A percentile compares a stretch with the other conserved stretches of the same genome.
Conservation (phyloP, 1,140 invertebrate species). For the Frieseomelitta varia region DNA sequence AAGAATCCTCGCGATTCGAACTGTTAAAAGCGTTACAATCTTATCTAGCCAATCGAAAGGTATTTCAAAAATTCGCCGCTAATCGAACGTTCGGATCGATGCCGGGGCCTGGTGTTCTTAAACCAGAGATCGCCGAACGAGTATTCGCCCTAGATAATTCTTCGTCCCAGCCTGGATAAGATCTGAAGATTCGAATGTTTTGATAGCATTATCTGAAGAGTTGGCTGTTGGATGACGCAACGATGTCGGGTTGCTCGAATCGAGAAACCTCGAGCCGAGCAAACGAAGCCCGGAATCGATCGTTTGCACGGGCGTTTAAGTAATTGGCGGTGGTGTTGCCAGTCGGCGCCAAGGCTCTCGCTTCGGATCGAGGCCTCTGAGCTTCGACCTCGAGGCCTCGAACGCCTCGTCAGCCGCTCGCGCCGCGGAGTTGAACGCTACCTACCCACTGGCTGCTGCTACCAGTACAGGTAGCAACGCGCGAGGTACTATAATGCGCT, state of each 20-base stretch:
- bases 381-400: slow-evolving; percentile 61
- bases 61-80: neutral
- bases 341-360: slow-evolving; percentile 44
- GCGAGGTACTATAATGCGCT: slow-evolving; percentile 63
- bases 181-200: neutral
- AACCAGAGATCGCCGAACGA: no score
- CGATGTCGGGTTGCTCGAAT: no score
- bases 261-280: neutral
- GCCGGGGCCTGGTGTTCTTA: no score
- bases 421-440: slow-evolving; percentile 35
- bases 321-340: slow-evolving; percentile 43
- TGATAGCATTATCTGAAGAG: slow-evolving; percentile 9
- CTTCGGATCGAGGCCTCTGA: no score
- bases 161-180: neutral
- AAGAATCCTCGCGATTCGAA: no score
- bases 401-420: slow-evolving; percentile 36
- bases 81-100: neutral
- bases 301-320: slow-evolving; percentile 35
- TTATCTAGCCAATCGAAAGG: neutral
- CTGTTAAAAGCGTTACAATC: no score
- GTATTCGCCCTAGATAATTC: neutral
- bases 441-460: slow-evolving; percentile 46
- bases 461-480: slow-evolving; percentile 50
- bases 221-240: neutral
- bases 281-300: slow-evolving; percentile 8